Conservation (phyloP, 1,140 invertebrate species). For the Whitmania pigra region DNA sequence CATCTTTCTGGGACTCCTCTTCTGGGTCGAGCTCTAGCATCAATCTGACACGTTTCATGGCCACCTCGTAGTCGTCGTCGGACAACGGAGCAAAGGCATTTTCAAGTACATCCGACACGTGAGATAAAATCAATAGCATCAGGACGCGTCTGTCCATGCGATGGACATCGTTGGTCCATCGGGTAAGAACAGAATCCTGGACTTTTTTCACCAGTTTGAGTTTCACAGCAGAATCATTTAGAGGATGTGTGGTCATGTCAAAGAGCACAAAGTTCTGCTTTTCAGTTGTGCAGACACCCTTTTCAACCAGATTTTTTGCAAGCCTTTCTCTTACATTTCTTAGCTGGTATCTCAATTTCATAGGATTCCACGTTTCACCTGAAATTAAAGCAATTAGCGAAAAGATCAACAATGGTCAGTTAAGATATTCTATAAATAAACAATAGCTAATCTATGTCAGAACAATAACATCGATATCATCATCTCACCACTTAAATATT, state of each 20-base stretch:
- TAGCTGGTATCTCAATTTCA: conserved; percentile 93
- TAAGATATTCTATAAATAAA: background rate
- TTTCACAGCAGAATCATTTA: conserved; percentile 90
- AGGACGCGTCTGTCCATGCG: conserved; percentile 88
- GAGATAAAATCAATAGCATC: conserved; percentile 82
- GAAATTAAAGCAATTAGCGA: conserved; percentile 29
- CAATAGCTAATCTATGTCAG: background rate
- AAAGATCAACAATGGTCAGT: background rate
- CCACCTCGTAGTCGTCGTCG: conserved; percentile 96
- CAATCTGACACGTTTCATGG: conserved; percentile 87
- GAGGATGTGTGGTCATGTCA: conserved; percentile 99
- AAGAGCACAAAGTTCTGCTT: conserved; percentile 99
- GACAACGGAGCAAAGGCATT: conserved; percentile 98
- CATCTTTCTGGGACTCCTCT: conserved; percentile 64
- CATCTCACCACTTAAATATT: conserved; percentile 86
- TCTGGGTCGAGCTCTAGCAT: conserved; percentile 93
- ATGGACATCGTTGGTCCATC: conserved; percentile 94
- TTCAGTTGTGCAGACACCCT: conserved; percentile 98
- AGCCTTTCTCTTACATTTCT: conserved; percentile 96
- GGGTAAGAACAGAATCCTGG: conserved; percentile 86
- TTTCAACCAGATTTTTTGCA: conserved; percentile 98
- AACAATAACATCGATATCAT: background rate
- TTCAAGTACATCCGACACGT: conserved; percentile 95
- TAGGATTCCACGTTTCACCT: conserved; percentile 99
- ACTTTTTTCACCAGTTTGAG: conserved; percentile 85